phyloP scores from a whole-genome alignment of 2,113 vertebrate genomes.

The Dinomys branickii region DNA sequence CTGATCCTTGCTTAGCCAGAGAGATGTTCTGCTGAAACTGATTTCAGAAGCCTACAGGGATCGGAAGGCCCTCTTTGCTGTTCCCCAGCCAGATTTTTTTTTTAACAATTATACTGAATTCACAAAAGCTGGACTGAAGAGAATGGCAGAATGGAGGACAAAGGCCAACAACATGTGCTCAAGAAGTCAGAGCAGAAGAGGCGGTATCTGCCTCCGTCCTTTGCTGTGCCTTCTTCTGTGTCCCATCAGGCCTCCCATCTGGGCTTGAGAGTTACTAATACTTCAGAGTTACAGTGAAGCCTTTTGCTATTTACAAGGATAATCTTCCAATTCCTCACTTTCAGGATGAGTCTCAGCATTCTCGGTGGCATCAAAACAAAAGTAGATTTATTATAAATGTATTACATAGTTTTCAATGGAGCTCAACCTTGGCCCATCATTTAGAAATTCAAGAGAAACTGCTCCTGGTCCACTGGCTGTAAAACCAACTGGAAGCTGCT shows the following conservation, averaged over 20 bases:
- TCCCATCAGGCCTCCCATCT: background rate
- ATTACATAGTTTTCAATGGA: conserved; percentile 27
- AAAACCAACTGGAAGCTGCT: background rate
- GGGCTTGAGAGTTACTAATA: background rate
- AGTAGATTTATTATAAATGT: conserved; percentile 18
- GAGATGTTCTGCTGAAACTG: background rate
- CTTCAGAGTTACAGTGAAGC: background rate
- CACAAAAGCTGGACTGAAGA: background rate
- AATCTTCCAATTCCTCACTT: background rate
- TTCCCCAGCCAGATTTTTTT: background rate
- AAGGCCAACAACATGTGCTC: background rate
- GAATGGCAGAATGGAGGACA: background rate
- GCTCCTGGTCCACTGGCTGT: background rate
- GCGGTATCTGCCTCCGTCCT: background rate
- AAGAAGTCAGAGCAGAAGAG: conserved; percentile 11
- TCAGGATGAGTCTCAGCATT: background rate
- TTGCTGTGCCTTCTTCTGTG: background rate
- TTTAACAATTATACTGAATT: background rate
- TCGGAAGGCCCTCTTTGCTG: background rate
- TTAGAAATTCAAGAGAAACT: background rate
- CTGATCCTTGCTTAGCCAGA: background rate
- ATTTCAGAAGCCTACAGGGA: background rate
- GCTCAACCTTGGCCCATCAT: conserved; percentile 13
- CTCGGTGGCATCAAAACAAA: background rate
- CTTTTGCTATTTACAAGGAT: conserved; percentile 19